A percentile compares a stretch with the other conserved stretches of the same genome.
These are phyloP conservation scores for Nymphalis polychloros DNA, from an alignment of 2,888 invertebrate species.

Conservation along the genomic window DNA sequence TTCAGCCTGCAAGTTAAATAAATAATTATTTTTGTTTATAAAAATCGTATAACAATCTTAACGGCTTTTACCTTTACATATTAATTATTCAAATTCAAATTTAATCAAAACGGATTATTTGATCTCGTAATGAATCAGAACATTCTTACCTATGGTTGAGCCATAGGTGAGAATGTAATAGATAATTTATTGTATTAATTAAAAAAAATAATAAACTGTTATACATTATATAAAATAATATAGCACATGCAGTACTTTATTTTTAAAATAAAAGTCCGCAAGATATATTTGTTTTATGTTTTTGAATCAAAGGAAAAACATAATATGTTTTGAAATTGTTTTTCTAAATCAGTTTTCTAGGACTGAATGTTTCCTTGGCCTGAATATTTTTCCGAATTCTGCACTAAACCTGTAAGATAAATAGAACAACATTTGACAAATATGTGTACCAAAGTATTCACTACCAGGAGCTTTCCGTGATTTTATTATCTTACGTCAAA, in stretches of 20 bases:
- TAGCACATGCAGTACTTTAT: too few relatives aligned
- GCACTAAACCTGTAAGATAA: background rate
- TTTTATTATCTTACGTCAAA: background rate
- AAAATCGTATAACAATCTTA: too few relatives aligned
- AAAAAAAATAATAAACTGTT: too few relatives aligned
- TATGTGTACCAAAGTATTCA: background rate
- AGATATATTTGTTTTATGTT: too few relatives aligned
- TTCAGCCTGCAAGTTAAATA: too few relatives aligned
- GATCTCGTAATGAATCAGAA: background rate
- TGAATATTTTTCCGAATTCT: background rate
- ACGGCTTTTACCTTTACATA: background rate
- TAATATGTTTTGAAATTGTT: too few relatives aligned
- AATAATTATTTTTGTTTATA: too few relatives aligned
- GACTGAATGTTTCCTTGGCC: background rate
- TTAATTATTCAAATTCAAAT: background rate
- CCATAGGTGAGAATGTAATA: background rate
- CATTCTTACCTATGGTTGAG: too few relatives aligned
- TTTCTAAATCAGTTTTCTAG: background rate
- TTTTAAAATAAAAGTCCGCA: too few relatives aligned
- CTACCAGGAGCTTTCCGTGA: background rate
- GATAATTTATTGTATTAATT: too few relatives aligned
- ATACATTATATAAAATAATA: background rate
- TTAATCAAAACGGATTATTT: background rate
- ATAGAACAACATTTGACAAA: slow-evolving; percentile 2
- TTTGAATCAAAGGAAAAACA: too few relatives aligned